A percentile compares a stretch with the other conserved stretches of the same genome.
phyloP scores from a whole-genome alignment of 2,113 vertebrate genomes.

The Panurus biarmicus region DNA sequence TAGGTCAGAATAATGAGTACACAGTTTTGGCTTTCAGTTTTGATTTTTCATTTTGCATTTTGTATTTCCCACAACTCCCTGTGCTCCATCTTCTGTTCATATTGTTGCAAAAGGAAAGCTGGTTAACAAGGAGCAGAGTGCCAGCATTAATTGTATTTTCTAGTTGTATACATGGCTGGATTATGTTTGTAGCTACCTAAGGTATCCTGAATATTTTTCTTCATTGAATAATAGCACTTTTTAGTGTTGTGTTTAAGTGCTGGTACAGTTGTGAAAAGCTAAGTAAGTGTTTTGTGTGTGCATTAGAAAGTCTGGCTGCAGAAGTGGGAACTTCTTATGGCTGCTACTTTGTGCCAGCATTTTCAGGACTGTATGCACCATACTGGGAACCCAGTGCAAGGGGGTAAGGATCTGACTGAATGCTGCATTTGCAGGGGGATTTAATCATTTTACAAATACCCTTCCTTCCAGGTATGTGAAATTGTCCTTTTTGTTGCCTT shows the following conservation, averaged over 20 bases:
- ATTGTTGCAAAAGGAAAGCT: not conserved
- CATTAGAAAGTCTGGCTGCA: conserved; percentile 87
- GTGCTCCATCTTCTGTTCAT: not conserved
- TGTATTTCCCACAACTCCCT: not conserved
- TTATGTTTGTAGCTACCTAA: not conserved
- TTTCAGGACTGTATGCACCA: conserved; percentile 95
- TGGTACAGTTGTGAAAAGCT: not conserved
- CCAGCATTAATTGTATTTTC: not conserved
- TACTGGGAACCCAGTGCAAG: conserved; percentile 98
- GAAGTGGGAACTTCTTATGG: conserved; percentile 89
- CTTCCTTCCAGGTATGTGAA: not conserved
- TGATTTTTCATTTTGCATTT: not conserved
- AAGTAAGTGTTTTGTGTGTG: conserved; percentile 13
- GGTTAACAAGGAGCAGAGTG: not conserved
- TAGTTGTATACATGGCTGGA: not conserved
- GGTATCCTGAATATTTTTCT: not conserved
- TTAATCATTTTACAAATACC: not conserved
- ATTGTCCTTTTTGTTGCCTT: not conserved
- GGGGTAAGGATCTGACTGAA: conserved; percentile 77
- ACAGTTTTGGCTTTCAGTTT: not conserved
- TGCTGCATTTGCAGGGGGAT: not conserved
- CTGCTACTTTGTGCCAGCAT: conserved; percentile 97
- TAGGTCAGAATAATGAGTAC: not conserved
- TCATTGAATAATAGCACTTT: not conserved
- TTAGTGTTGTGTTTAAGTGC: not conserved